Conservation (phyloP, 64 coral and sea anemone species). For the Dendronephthya gigantea region DNA sequence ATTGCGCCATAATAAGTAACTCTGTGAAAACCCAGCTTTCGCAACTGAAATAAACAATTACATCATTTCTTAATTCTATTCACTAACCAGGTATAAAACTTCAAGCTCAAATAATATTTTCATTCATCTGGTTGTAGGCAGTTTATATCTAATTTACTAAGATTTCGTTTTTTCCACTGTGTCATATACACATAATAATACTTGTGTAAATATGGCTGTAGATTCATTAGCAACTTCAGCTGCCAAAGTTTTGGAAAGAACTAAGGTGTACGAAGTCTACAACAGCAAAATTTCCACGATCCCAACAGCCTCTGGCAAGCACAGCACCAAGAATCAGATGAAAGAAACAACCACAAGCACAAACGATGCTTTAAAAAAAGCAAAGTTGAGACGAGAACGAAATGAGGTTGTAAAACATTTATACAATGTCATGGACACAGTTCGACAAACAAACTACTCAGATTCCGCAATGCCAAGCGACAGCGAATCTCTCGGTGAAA, state of each 20-base stretch:
- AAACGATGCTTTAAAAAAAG: background rate
- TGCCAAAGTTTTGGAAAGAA: background rate
- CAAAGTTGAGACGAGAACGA: background rate
- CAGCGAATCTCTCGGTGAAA: background rate
- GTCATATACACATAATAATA: too few species aligned
- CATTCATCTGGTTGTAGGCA: background rate
- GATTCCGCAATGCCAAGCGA: background rate
- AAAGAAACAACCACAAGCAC: background rate
- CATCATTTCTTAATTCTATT: too few species aligned
- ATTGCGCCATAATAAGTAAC: background rate
- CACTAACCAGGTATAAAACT: too few species aligned
- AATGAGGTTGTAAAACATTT: background rate
- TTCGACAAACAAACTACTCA: background rate
- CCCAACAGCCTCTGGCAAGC: background rate
- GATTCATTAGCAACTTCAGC: background rate
- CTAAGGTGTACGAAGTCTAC: background rate
- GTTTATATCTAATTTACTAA: too few species aligned
- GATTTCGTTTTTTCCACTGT: too few species aligned
- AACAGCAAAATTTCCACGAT: too few species aligned
- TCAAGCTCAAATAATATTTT: background rate
- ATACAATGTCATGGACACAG: background rate
- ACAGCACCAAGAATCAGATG: background rate
- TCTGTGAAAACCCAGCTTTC: background rate
- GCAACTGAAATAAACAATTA: too few species aligned
- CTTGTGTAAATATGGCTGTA: background rate